Percentiles rank a stretch among this genome's conserved stretches.
phyloP scores from a whole-genome alignment of 2,113 vertebrate genomes.

The Ahaetulla prasina region DNA sequence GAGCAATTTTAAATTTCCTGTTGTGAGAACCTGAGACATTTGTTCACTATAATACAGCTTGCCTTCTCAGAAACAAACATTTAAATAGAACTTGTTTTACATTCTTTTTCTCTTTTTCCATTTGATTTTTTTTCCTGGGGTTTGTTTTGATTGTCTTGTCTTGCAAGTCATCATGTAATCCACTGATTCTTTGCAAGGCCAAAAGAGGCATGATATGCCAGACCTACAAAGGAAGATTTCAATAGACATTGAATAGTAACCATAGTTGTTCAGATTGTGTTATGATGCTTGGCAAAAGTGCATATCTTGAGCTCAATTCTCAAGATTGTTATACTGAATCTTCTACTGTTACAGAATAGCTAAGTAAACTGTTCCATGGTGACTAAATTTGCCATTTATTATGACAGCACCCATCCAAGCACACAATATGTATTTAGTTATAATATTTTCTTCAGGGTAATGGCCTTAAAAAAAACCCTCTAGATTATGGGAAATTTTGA shows the following conservation, averaged over 20 bases:
- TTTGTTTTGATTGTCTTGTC: neutral
- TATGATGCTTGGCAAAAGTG: neutral
- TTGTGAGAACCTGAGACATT: neutral
- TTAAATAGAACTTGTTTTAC: neutral
- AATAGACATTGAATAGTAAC: neutral
- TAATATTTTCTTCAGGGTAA: neutral
- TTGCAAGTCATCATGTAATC: neutral
- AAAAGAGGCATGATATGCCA: neutral
- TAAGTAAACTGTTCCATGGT: neutral
- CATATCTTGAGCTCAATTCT: neutral
- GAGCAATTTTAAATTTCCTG: neutral
- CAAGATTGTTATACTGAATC: neutral
- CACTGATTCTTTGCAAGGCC: neutral
- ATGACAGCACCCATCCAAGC: neutral
- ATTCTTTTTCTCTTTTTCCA: neutral
- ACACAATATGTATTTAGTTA: neutral
- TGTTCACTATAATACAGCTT: neutral
- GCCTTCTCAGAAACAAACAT: neutral
- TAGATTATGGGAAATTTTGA: neutral
- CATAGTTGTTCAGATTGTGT: neutral
- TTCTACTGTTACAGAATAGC: neutral
- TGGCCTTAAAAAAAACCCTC: neutral
- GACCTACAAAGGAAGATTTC: neutral
- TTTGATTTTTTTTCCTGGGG: neutral
- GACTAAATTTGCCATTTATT: neutral